A percentile compares a stretch with the other conserved stretches of the same genome.
Conservation (phyloP, 35 echinoderm and acorn worm genomes). For the Stichopus chloronotus region DNA sequence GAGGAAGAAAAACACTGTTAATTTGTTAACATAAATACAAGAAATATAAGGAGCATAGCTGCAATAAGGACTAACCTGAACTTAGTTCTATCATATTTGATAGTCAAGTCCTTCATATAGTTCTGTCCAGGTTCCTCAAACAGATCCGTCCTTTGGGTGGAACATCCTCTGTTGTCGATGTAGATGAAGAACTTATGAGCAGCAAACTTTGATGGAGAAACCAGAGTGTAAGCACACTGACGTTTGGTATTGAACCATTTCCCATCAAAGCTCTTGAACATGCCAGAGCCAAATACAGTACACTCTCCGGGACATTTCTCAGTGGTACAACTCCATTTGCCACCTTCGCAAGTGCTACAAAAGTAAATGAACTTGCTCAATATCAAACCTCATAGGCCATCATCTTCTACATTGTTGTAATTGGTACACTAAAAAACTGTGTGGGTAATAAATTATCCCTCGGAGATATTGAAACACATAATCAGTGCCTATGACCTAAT, state of each 20-base stretch:
- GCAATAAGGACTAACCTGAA: background rate
- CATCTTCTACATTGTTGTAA: no score
- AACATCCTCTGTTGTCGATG: slow-evolving; percentile 52
- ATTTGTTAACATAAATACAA: no score
- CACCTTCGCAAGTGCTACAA: slow-evolving; percentile 23
- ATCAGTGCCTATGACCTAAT: no score
- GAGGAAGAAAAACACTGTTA: no score
- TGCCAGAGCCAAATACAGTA: slow-evolving; percentile 35
- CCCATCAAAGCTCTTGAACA: slow-evolving; percentile 35
- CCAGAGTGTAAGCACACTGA: slow-evolving; percentile 31
- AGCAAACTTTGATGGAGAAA: background rate
- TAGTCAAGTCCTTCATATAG: slow-evolving; percentile 17
- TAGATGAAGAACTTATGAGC: slow-evolving; percentile 27
- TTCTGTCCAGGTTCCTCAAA: background rate
- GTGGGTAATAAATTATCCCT: no score
- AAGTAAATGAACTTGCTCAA: background rate
- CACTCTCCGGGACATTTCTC: slow-evolving; percentile 41
- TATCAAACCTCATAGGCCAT: no score
- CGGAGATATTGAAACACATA: no score
- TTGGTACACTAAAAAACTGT: no score
- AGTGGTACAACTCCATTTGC: slow-evolving; percentile 44
- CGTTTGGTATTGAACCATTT: slow-evolving; percentile 38
- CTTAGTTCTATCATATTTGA: background rate
- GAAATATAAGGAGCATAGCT: no score
- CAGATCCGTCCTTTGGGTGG: background rate